Base-by-base conservation (phyloP, 1,140 invertebrate species). In the Camponotus floridanus region DNA sequence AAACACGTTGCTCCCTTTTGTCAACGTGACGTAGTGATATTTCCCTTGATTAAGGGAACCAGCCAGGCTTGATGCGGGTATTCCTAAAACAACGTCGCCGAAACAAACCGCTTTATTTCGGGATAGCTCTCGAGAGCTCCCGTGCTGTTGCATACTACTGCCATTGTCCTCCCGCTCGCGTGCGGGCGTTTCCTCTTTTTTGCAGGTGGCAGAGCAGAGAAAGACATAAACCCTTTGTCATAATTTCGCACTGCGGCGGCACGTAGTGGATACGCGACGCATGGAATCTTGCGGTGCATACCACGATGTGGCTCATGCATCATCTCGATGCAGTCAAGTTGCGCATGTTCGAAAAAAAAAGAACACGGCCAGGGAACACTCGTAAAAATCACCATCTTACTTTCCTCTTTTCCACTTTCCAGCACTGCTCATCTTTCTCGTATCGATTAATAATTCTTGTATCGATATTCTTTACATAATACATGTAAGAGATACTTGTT, bases 271-370 rank as follows among this genome's bases (percentile, higher is more conserved):
- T 83, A 57, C 76, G 83, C 78, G 76, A 76, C 79, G 78, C 78
- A 45, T 86, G 84, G 86, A 90, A 90, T 91, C 81, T 90, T 79
- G 65, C 79, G 59, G 74, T 57, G 89, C 86, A 90, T 86, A 65
- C 89, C 78, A 62, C 39, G 76, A 55, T 62, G 18, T 15, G 9
- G 45, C 62, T 39, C 76, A 86, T 91, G 78, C 74, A 86, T 91
- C 89, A 91, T 85, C 45, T 33, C 84, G 80, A 89, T 79, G 55
- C 83, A 73, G 79, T 73, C 79, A 61, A 83, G 68, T 83, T 45
- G 79, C 39, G 68, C 55, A 39, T 61, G 79, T 70, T 73, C 18
- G 18, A 26, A 81, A 71, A 83, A 71, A 81, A 61, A 45, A n/a
- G 51, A 7, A 68, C 45, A 26, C 26, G 9, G 33, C 11, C 48